These are phyloP conservation scores for Rhodophaea formosa DNA, from an alignment of 2,888 invertebrate genomes.

Conservation along the genomic window DNA sequence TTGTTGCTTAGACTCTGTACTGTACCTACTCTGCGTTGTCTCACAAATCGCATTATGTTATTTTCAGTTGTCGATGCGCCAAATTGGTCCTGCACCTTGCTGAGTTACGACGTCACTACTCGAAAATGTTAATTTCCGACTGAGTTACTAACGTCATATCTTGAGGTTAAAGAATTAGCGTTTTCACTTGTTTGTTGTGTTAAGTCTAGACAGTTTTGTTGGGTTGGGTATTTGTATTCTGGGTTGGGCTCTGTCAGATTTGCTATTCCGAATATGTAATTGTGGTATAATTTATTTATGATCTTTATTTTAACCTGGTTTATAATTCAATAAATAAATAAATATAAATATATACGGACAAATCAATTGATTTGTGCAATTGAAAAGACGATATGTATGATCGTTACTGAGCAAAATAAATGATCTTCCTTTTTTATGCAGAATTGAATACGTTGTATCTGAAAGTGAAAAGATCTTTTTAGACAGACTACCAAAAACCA, in stretches of 20 bases:
- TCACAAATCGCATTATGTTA: slow-evolving; percentile 66
- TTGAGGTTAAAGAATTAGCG: slow-evolving; percentile 7
- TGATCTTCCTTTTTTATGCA: too few species aligned
- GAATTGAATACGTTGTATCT: too few species aligned
- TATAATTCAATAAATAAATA: too few species aligned
- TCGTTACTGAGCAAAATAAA: too few species aligned
- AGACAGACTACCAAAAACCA: too few species aligned
- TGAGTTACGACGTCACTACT: slow-evolving; percentile 29
- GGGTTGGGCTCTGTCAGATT: background rate
- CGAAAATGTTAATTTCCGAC: slow-evolving; percentile 10
- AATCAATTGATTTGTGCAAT: too few species aligned
- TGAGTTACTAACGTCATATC: slow-evolving; percentile 13
- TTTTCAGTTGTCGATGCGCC: slow-evolving; percentile 48
- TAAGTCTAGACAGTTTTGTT: slow-evolving; percentile 6
- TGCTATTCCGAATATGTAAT: background rate
- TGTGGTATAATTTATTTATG: background rate
- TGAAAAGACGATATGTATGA: too few species aligned
- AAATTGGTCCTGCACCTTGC: slow-evolving; percentile 36
- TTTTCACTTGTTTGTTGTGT: slow-evolving; percentile 11
- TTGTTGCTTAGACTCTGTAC: background rate
- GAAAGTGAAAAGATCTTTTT: too few species aligned
- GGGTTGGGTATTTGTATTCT: background rate
- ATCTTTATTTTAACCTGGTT: too few species aligned
- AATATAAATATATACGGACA: too few species aligned
- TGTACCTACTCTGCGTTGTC: slow-evolving; percentile 37